Evolutionary conservation across 2,888 invertebrate species (phyloP), one percentile per base, ranked within the genome.

Genomic region (Pheosia tremula): DNA sequence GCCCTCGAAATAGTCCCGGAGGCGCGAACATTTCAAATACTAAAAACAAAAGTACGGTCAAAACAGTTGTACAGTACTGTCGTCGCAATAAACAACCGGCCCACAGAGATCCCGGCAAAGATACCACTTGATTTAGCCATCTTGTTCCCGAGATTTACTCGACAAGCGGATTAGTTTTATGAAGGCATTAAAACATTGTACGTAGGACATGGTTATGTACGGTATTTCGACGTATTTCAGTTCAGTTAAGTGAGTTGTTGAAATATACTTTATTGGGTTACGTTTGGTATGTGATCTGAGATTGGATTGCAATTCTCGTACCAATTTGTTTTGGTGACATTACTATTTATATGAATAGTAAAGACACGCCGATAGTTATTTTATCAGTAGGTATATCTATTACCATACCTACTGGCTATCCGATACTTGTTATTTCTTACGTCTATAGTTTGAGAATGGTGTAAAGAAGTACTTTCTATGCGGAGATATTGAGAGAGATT

Each of bases 111-210:
- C 81, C 82, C 83, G 78, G 78, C 76, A 75, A 78, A 83, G 91
- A 92, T 92, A 90, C 76, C 72, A 65, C 81, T 84, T 91, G 91
- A 92, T 92, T 92, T 91, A 92, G 89, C 69, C 87, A 89, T 88
- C 83, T 83, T 75, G 80, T 71, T 74, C 55, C 66, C 74, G 69
- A 80, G 88, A 92, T 89, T 91, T 91, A 91, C 86, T 77, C 71
- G 73, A 80, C 73, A 72, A 74, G 77, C 70, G 68, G 61, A 78
- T 83, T 84, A 85, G 85, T 80, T 90, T 91, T 91, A 91, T 87
- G 85, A 77, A 79, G 83, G 81, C 81, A 75, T 80, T 78, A 75
- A 68, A 72, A 64, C 69, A 74, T 74, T 75, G 75, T 81, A 78
- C 78, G 71, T 66, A 69, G 69, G 68, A 79, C 74, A 71, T 70